Evolutionary conservation across 2,797 vertebrate species (phyloP).

Genomic region (Spondyliosoma cantharus): DNA sequence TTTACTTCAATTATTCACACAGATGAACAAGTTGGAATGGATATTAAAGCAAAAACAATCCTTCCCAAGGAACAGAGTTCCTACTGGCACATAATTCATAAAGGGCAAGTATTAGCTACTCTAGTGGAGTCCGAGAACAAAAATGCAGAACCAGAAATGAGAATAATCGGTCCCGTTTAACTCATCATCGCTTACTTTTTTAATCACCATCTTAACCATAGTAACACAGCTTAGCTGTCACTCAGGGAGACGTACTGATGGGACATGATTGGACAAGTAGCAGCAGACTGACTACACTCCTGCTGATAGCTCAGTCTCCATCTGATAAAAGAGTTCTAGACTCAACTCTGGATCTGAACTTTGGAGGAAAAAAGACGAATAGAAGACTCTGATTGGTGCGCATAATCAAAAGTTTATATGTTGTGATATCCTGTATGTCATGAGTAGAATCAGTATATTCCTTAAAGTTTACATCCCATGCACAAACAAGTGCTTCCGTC

Average conservation of each 20-base stretch:
- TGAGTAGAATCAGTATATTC: background rate
- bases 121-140: too few relatives aligned
- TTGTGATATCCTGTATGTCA: background rate
- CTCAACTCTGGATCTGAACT: background rate
- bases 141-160: too few relatives aligned
- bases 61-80: background rate
- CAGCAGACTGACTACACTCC: background rate
- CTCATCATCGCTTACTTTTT: background rate
- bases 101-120: too few relatives aligned
- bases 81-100: too few relatives aligned
- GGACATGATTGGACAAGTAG: constrained; percentile 4
- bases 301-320: background rate
- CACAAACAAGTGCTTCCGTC: background rate
- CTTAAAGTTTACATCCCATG: background rate
- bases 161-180: too few relatives aligned
- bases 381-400: background rate
- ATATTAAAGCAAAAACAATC: background rate
- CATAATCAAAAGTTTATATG: background rate
- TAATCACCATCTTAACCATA: background rate
- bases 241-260: background rate
- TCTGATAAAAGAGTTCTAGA: constrained; percentile 6
- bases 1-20: background rate
- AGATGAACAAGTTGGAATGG: background rate
- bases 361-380: background rate
- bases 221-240: background rate